Evolutionary conservation across 2,888 invertebrate genomes (phyloP).

Genomic region (Tortrix viridana): DNA sequence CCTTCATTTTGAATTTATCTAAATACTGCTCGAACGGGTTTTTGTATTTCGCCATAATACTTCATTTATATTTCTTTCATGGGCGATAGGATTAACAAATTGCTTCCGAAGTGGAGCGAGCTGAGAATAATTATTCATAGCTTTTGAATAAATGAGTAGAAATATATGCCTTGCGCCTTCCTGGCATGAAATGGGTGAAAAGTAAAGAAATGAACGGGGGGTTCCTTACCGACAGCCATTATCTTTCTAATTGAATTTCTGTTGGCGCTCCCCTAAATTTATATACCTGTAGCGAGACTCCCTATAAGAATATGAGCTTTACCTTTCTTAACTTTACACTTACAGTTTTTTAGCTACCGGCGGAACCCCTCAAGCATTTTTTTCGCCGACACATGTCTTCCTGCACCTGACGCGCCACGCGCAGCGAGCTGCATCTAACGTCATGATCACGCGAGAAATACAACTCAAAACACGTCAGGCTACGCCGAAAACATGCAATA

Average conservation of each 20-base stretch:
- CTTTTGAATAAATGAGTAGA: not conserved
- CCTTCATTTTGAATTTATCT: conserved; percentile 30
- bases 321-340: not conserved
- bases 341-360: conserved; percentile 25
- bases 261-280: too few species aligned
- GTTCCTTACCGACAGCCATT: too few species aligned
- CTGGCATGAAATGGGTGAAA: too few species aligned
- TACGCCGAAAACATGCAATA: conserved; percentile 7
- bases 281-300: too few species aligned
- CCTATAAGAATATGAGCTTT: not conserved
- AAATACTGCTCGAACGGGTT: conserved; percentile 23
- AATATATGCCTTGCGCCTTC: not conserved
- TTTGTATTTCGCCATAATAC: conserved; percentile 17
- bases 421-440: conserved; percentile 40
- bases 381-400: conserved; percentile 62
- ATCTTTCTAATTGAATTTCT: too few species aligned
- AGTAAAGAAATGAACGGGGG: too few species aligned
- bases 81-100: conserved; percentile 30
- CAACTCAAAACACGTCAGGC: not conserved
- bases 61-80: conserved; percentile 6
- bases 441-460: conserved; percentile 28
- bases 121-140: conserved; percentile 9
- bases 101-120: conserved; percentile 27
- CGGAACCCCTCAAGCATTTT: conserved; percentile 47
- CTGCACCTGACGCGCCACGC: conserved; percentile 69